Evolutionary conservation across 2,113 vertebrate genomes (phyloP).

Genomic region (Probosciger aterrimus): DNA sequence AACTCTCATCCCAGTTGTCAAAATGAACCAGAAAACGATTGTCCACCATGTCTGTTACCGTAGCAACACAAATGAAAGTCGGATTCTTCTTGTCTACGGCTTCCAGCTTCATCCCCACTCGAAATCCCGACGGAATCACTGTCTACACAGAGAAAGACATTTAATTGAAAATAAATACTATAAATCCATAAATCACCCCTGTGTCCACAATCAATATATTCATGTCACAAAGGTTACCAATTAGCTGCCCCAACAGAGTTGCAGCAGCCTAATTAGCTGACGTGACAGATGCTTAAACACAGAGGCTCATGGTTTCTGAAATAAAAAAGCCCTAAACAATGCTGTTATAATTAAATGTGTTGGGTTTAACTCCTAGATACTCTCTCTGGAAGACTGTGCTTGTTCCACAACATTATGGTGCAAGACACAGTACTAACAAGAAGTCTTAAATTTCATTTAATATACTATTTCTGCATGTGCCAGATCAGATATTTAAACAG

Average conservation of each 20-base stretch:
- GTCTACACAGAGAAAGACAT: slow-evolving; percentile 73
- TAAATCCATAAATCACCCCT: background rate
- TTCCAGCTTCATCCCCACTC: slow-evolving; percentile 88
- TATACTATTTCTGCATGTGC: background rate
- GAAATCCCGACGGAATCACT: slow-evolving; percentile 85
- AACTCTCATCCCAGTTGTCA: slow-evolving; percentile 89
- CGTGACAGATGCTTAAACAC: background rate
- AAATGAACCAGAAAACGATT: slow-evolving; percentile 88
- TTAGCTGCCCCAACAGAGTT: background rate
- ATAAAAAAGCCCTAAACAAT: background rate
- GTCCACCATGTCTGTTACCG: slow-evolving; percentile 88
- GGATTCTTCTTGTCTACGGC: slow-evolving; percentile 87
- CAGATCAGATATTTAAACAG: background rate
- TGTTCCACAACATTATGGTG: background rate
- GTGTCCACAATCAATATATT: background rate
- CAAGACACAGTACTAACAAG: background rate
- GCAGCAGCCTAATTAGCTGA: slow-evolving; percentile 1
- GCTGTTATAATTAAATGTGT: background rate
- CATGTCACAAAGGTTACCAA: background rate
- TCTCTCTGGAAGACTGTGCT: background rate
- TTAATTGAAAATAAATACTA: slow-evolving; percentile 56
- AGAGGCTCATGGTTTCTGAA: background rate
- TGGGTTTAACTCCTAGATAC: background rate
- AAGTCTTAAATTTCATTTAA: background rate
- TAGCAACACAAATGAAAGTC: slow-evolving; percentile 86